Percentiles rank a stretch among this genome's conserved stretches.
These are phyloP conservation scores for Sebastes miniatus DNA, from an alignment of 2,797 vertebrate genomes.

Conservation along the genomic window DNA sequence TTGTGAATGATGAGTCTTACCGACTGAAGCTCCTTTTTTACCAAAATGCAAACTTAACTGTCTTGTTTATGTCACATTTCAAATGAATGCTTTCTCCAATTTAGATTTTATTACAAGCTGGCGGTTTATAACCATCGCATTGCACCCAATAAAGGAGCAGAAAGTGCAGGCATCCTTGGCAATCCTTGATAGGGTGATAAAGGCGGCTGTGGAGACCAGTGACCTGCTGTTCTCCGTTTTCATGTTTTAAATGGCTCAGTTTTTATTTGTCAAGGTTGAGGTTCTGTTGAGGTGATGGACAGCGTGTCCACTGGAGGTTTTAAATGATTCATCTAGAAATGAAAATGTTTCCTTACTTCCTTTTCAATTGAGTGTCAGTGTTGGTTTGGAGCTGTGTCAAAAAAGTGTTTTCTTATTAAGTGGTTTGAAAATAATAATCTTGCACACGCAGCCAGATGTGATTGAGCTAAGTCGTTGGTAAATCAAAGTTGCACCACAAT, in stretches of 20 bases:
- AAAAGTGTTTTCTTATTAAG: background rate
- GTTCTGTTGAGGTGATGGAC: background rate
- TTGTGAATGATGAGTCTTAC: background rate
- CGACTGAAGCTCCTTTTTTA: background rate
- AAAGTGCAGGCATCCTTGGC: background rate
- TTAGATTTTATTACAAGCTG: background rate
- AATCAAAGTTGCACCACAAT: too few species aligned
- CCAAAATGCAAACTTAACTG: background rate
- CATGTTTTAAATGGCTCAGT: background rate
- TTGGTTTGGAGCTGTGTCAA: background rate
- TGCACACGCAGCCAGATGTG: background rate
- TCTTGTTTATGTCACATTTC: constrained; percentile 14
- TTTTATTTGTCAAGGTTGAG: background rate
- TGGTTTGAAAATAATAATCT: background rate
- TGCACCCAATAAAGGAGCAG: constrained; percentile 5
- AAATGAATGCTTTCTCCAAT: background rate
- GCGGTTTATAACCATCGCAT: background rate
- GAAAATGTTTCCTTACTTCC: background rate
- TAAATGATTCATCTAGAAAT: background rate
- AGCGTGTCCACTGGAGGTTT: background rate
- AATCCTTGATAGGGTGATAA: constrained; percentile 10
- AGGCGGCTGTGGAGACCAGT: background rate
- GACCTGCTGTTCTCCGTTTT: background rate
- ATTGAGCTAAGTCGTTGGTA: background rate
- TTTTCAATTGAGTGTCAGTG: background rate